phyloP scores from a whole-genome alignment of 2,888 invertebrate genomes.

The Nomada ferruginata region DNA sequence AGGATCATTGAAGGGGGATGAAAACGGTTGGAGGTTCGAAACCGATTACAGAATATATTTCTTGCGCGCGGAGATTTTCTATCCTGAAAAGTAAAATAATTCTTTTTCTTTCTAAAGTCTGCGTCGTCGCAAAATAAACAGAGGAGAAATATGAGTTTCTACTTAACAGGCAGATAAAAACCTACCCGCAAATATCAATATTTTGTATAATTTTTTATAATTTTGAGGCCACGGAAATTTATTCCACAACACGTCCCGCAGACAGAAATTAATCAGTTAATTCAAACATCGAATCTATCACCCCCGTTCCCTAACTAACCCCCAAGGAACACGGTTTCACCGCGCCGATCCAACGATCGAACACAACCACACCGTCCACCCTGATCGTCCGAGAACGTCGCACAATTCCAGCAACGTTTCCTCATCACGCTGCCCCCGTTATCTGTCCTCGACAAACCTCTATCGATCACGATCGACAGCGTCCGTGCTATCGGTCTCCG shows the following conservation, averaged over 20 bases:
- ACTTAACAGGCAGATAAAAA: too few relatives aligned
- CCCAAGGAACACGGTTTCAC: background rate
- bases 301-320: background rate
- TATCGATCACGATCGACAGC: slow-evolving; percentile 6
- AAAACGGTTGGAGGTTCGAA: too few relatives aligned
- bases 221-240: too few relatives aligned
- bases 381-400: background rate
- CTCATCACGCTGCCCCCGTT: background rate
- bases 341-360: background rate
- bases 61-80: background rate
- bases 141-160: too few relatives aligned
- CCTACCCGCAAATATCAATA: too few relatives aligned
- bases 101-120: too few relatives aligned
- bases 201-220: too few relatives aligned
- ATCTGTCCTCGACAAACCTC: background rate
- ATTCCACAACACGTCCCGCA: too few relatives aligned
- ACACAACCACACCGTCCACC: background rate
- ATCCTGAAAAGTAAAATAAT: too few relatives aligned
- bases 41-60: background rate
- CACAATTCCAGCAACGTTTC: background rate
- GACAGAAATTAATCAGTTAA: background rate
- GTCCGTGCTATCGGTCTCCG: slow-evolving; percentile 7
- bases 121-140: too few relatives aligned
- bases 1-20: background rate
- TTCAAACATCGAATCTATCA: background rate